Conservation (phyloP, 2,113 vertebrate genomes). For the Uropsilus gracilis region DNA sequence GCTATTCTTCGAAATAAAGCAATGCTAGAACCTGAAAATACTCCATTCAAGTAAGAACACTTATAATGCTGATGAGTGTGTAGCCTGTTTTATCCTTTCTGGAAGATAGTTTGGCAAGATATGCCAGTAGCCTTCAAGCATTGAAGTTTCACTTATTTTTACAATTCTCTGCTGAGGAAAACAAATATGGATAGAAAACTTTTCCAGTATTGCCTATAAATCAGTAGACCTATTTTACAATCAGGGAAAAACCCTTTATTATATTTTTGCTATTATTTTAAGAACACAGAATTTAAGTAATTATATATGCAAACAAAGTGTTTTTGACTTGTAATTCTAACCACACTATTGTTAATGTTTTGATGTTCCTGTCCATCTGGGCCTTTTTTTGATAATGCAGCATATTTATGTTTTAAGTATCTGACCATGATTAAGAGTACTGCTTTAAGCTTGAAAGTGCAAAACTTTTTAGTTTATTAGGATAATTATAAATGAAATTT, state of each 20-base stretch:
- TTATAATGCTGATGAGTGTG: neutral
- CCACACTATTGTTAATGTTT: neutral
- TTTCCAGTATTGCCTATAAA: neutral
- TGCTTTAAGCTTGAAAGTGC: neutral
- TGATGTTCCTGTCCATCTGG: neutral
- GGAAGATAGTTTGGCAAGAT: neutral
- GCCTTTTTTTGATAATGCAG: neutral
- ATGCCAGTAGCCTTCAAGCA: neutral
- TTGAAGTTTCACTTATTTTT: neutral
- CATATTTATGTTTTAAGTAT: neutral
- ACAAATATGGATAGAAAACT: slow-evolving; percentile 12
- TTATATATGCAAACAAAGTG: neutral
- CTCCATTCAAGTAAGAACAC: slow-evolving; percentile 94
- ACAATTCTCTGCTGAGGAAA: neutral
- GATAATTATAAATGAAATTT: neutral
- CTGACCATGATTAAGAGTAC: neutral
- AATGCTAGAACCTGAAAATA: slow-evolving; percentile 98
- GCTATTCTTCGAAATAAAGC: slow-evolving; percentile 96
- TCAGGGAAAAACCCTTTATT: neutral
- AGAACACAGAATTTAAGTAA: slow-evolving; percentile 18
- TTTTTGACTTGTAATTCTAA: slow-evolving; percentile 9
- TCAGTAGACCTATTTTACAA: neutral
- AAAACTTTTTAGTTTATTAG: neutral
- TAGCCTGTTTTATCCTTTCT: neutral
- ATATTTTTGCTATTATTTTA: slow-evolving; percentile 3